These are phyloP conservation scores for Phoxinus phoxinus DNA, from an alignment of 2,113 vertebrate species.

Conservation along the genomic window DNA sequence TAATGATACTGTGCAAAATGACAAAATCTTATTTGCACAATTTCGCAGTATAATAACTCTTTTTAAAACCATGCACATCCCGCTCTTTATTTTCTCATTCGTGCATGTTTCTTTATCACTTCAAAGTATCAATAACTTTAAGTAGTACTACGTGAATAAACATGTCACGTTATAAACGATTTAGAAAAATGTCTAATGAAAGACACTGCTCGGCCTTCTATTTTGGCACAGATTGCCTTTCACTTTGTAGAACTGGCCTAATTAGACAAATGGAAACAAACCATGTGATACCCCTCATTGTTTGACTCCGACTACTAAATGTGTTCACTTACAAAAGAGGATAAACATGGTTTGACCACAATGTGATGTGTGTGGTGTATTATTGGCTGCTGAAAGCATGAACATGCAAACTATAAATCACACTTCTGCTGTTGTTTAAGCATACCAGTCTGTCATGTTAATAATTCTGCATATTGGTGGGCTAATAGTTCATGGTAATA, in stretches of 20 bases:
- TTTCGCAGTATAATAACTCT: too few relatives aligned
- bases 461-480: neutral
- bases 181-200: too few relatives aligned
- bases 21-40: too few relatives aligned
- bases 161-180: too few relatives aligned
- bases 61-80: too few relatives aligned
- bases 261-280: neutral
- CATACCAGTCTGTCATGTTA: neutral
- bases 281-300: neutral
- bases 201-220: too few relatives aligned
- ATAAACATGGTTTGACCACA: conserved; percentile 17
- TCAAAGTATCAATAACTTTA: too few relatives aligned
- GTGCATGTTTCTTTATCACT: too few relatives aligned
- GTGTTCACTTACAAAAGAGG: neutral
- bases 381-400: neutral
- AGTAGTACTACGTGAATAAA: too few relatives aligned
- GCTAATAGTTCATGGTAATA: neutral
- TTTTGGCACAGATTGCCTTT: neutral
- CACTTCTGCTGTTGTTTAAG: neutral
- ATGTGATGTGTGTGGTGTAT: neutral
- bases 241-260: neutral
- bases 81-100: too few relatives aligned
- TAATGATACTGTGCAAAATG: too few relatives aligned
- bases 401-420: neutral
- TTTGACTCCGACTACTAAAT: neutral